Evolutionary conservation across 2,888 invertebrate genomes (phyloP).

Genomic region (Mantis religiosa): DNA sequence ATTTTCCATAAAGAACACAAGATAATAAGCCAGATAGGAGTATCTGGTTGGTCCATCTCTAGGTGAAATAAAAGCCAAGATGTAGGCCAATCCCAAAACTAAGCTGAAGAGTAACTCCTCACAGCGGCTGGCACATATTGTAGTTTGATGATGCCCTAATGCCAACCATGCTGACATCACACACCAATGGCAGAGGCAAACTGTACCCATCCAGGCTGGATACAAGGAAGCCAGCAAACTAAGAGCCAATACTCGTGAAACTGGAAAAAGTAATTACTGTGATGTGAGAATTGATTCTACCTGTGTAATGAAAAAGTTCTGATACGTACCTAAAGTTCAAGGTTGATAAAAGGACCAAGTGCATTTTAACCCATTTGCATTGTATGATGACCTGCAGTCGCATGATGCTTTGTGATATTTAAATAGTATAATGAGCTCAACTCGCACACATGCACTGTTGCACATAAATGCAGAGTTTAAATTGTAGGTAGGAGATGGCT

Average conservation of each 20-base stretch:
- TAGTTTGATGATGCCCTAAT: conserved; percentile 45
- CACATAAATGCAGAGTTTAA: no score
- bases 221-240: conserved; percentile 53
- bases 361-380: no score
- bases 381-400: no score
- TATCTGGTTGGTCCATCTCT: conserved; percentile 57
- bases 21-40: conserved; percentile 47
- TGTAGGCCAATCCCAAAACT: conserved; percentile 55
- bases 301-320: no score
- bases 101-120: conserved; percentile 48
- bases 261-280: conserved; percentile 36
- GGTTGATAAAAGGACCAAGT: no score
- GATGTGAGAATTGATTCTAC: no score
- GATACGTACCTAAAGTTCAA: no score
- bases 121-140: conserved; percentile 47
- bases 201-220: conserved; percentile 49
- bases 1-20: conserved; percentile 50
- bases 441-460: no score
- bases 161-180: conserved; percentile 55
- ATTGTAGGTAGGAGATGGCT: no score
- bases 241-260: conserved; percentile 53
- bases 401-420: no score
- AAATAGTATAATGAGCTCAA: no score
- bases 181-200: conserved; percentile 52
- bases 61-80: conserved; percentile 57